phyloP scores from a whole-genome alignment of 2,888 invertebrate species.

The Tetheella fluctuosa region DNA sequence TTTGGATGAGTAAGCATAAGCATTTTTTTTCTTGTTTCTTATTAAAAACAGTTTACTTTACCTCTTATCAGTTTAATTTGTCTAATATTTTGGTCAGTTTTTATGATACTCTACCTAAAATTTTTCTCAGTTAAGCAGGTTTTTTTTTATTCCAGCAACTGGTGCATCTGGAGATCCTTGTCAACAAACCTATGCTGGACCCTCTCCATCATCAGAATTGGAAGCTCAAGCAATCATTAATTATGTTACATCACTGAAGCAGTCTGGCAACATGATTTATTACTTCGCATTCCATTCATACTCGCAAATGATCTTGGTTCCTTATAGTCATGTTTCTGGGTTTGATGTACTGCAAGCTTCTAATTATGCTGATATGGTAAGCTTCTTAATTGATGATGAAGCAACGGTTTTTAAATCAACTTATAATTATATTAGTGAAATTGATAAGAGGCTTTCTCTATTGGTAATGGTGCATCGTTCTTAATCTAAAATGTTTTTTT shows the following conservation, averaged over 20 bases:
- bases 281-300: constrained; percentile 84
- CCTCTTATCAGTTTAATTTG: too few relatives aligned
- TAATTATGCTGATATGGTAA: constrained; percentile 68
- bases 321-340: constrained; percentile 66
- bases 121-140: background rate
- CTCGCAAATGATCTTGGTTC: constrained; percentile 78
- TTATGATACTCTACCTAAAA: background rate
- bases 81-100: too few relatives aligned
- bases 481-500: background rate
- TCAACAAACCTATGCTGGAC: constrained; percentile 78
- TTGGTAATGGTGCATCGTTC: background rate
- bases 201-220: constrained; percentile 75
- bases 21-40: background rate
- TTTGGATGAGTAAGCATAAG: constrained; percentile 64
- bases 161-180: constrained; percentile 73
- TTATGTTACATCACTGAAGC: constrained; percentile 54
- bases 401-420: too few relatives aligned
- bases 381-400: constrained; percentile 12
- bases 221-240: constrained; percentile 70
- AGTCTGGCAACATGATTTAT: constrained; percentile 55
- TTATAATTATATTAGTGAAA: too few relatives aligned
- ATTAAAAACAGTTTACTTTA: too few relatives aligned
- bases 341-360: constrained; percentile 47
- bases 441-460: too few relatives aligned
- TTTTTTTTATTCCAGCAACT: constrained; percentile 44